Conservation (phyloP, 1,140 invertebrate genomes). For the Tribolium madens region DNA sequence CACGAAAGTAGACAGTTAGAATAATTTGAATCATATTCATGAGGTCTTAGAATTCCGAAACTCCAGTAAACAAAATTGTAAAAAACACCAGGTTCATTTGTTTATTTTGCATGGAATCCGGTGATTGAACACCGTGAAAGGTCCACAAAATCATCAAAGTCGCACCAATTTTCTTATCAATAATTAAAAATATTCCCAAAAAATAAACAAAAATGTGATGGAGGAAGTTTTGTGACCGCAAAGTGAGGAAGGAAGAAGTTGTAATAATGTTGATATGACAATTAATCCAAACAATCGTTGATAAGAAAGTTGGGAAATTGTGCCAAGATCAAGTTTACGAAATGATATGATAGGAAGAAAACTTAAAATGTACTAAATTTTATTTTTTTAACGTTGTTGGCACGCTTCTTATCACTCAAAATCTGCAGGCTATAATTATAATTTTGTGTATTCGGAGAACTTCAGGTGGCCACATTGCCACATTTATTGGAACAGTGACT, state of each 20-base stretch:
- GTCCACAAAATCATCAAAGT: background rate
- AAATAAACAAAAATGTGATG: no score
- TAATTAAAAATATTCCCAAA: background rate
- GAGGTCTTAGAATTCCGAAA: background rate
- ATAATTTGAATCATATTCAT: conserved; percentile 24
- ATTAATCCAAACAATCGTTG: background rate
- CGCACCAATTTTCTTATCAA: background rate
- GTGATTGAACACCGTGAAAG: background rate
- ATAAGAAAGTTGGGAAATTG: background rate
- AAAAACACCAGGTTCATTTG: background rate
- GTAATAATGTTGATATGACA: background rate
- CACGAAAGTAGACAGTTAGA: background rate
- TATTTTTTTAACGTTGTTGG: no score
- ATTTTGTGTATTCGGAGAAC: background rate
- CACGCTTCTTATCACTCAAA: background rate
- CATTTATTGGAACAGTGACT: conserved; percentile 27
- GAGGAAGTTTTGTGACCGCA: background rate
- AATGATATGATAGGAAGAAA: background rate
- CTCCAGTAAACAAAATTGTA: background rate
- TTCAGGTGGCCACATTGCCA: conserved; percentile 19
- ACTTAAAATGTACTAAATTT: background rate
- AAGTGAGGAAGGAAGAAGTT: background rate
- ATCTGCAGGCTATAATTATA: background rate
- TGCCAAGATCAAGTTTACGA: background rate
- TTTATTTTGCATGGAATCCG: background rate